Evolutionary conservation across 2,888 invertebrate species (phyloP), one percentile per base, ranked within the genome.

Genomic region (Lissocephala sabroskyi): DNA sequence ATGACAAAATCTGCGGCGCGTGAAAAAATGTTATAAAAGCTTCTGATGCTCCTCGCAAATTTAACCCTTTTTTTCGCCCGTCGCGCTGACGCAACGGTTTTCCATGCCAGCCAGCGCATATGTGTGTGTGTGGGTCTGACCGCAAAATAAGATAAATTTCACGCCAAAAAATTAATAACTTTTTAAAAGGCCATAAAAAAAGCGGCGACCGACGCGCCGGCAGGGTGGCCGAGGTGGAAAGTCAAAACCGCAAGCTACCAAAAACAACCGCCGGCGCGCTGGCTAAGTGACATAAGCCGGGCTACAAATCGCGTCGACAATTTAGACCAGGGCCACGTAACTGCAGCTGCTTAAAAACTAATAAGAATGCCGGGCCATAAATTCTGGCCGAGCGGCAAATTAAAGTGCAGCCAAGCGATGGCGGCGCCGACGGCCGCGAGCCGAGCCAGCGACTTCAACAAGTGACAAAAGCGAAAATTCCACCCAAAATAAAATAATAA

Each of bases 371-470:
- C 16, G 39, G 40, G 35, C 52, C 49, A 56, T 61, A 58, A 62
- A 62, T 58, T 58, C 13, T 50, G 45, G 33, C 26, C 33, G 47
- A 45, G 41, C 39, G 16, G 45, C 36, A 52, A 62, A 62, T 62
- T 65, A 65, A 62, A 65, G 66, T 59, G 52, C 46, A 45, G 37
- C 49, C 37, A 23, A 7, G 45, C 28, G 33, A 11, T 29, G 41
- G 13, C 14, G 18, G 30, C 9, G 19, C 13, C 23, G 2, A 33
- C 13, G 10, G 46, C 42, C 46, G 58, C 58, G 54, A 39, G 51
- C n/a, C n/a, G n/a, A n/a, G n/a, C n/a, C n/a, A n/a, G n/a, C n/a
- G 19, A 44, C 35, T 57, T 62, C 64, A 64, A 70, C 64, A 70
- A 70, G 64, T 64, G 64, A 70, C 62, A 62, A 62, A 61, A 42